Base-by-base conservation (phyloP, 2,113 vertebrate genomes). In the Sminthopsis crassicaudata region DNA sequence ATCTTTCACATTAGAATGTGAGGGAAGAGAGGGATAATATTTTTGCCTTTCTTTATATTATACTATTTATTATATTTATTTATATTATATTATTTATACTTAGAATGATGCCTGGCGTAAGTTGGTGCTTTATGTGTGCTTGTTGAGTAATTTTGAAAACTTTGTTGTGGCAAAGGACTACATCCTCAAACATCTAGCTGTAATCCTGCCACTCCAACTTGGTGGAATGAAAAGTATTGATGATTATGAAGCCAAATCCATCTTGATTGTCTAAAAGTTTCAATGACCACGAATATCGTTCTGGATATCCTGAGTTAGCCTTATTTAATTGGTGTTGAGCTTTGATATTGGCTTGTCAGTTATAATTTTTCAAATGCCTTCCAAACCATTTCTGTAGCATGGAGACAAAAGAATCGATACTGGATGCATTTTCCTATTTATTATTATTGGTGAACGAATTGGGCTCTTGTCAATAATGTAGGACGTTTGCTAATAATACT, bases 191-290 rank as follows among this genome's bases (percentile, higher is more conserved):
- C 10, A 60, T 60, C 26, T 10, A 57, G 27, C 57, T 60, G 27
- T 60, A 30, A 27, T 2, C 11, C 26, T 57, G 55, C 26, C 55
- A 57, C 26, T 60, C 27, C 10, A 60, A 30, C 10, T 60, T 60
- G 27, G 11, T 30, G 26, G 57, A 60, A 60, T 60, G 30, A 27
- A 11, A 60, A 60, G 27, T 60, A 30, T 60, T 30, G 96, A 95
- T 97, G 89, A 42, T n/a, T 0, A 0, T 48, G 52, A 91, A 89
- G 91, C 96, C 96, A 96, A 23, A 90, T 92, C 48, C 57, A 91
- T 51, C 89, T 89, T 94, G 67, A 54, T 92, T 92, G 24, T 48
- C 1, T 27, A 57, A 93, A 92, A 53, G 8, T 94, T 94, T 93
- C 46, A 92, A 48, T 24, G 57, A 23, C 46, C 42, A 90, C 46